Conservation (phyloP, 2,113 vertebrate species). For the Megalops atlanticus region DNA sequence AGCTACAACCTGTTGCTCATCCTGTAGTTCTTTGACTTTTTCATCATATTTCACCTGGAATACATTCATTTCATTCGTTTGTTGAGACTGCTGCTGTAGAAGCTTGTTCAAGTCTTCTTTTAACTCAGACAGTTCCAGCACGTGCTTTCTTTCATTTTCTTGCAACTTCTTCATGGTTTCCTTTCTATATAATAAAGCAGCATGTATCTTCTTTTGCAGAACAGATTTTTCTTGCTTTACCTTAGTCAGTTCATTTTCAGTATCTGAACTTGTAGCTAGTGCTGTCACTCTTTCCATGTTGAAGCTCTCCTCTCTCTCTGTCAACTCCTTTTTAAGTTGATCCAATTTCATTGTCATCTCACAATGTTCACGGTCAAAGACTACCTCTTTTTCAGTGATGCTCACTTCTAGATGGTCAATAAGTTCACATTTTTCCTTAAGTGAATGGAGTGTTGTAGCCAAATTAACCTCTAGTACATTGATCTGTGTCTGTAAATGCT, state of each 20-base stretch:
- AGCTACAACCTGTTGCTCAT: conserved; percentile 32
- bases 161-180: conserved; percentile 64
- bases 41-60: conserved; percentile 59
- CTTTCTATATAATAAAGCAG: conserved; percentile 66
- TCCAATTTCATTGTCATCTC: conserved; percentile 60
- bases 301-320: conserved; percentile 45
- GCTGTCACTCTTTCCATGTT: conserved; percentile 40
- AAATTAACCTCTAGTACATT: conserved; percentile 63
- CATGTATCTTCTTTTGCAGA: conserved; percentile 74
- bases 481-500: conserved; percentile 51
- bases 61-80: conserved; percentile 58
- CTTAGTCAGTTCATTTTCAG: conserved; percentile 47
- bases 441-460: conserved; percentile 55
- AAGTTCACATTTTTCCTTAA: conserved; percentile 62
- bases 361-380: conserved; percentile 55
- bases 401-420: conserved; percentile 60
- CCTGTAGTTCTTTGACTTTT: conserved; percentile 60
- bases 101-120: conserved; percentile 63
- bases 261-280: conserved; percentile 21
- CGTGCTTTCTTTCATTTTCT: conserved; percentile 61
- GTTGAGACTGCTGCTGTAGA: conserved; percentile 59
- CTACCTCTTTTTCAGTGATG: conserved; percentile 57
- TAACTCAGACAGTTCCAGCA: conserved; percentile 63
- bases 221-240: conserved; percentile 68
- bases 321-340: conserved; percentile 60